Percentiles rank a stretch among this genome's conserved stretches.
phyloP scores from a whole-genome alignment of 2,888 invertebrate genomes.

The Serripes groenlandicus region DNA sequence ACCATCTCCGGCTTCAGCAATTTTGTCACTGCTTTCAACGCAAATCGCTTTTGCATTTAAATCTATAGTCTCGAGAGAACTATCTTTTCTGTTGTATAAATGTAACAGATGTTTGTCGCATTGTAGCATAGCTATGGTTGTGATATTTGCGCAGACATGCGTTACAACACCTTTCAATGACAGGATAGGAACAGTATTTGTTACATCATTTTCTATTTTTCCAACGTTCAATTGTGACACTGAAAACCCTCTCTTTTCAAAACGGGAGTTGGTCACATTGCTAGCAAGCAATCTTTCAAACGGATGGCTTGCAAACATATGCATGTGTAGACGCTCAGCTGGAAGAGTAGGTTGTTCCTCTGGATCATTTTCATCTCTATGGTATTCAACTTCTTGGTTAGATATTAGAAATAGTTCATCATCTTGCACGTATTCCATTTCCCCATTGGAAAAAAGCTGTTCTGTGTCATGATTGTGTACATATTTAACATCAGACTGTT shows the following conservation, averaged over 20 bases:
- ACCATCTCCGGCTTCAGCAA: conserved; percentile 11
- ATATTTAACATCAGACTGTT: background rate
- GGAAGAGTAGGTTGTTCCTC: background rate
- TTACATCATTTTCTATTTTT: background rate
- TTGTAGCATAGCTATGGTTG: background rate
- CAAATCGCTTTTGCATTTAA: too few species aligned
- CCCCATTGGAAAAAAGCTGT: too few species aligned
- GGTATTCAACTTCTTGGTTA: background rate
- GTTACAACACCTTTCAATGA: background rate
- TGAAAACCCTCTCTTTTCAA: background rate
- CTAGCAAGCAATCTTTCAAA: background rate
- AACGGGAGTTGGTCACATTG: background rate
- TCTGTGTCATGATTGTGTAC: background rate
- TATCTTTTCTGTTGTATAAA: background rate
- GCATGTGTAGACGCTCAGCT: background rate
- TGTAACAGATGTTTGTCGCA: background rate
- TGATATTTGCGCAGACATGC: background rate
- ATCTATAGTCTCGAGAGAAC: background rate
- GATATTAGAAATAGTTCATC: background rate
- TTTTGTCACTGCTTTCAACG: too few species aligned
- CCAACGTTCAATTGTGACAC: background rate
- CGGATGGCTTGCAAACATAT: background rate
- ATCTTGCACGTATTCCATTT: background rate
- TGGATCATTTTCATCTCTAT: too few species aligned
- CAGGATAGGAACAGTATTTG: background rate